These are phyloP conservation scores for Oikopleura albicans DNA, from an alignment of 23 tunicate species.

Conservation along the genomic window DNA sequence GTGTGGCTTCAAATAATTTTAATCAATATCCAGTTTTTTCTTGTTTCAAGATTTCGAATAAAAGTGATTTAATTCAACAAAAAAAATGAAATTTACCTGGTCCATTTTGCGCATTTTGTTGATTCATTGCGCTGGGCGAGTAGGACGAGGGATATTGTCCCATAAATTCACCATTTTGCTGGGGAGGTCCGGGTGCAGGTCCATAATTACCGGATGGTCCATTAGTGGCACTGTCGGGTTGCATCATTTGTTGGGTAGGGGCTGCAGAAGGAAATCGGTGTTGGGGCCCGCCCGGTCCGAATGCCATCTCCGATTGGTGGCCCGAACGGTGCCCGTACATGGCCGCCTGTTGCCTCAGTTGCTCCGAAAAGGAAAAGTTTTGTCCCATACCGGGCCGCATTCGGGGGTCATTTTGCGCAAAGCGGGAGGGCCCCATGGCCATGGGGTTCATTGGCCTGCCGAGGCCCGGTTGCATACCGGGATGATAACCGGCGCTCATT, in stretches of 20 bases:
- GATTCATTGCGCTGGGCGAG: background rate
- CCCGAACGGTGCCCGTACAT: background rate
- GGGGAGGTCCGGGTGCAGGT: slow-evolving; percentile 1
- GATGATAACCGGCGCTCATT: background rate
- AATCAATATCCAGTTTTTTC: too few species aligned
- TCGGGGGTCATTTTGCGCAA: background rate
- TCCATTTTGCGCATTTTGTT: background rate
- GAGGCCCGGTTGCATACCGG: background rate
- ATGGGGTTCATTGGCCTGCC: background rate
- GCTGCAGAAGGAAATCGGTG: background rate
- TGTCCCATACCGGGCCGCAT: background rate
- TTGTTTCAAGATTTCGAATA: too few species aligned
- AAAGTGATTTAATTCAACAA: too few species aligned
- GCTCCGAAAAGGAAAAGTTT: background rate
- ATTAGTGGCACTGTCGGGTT: background rate
- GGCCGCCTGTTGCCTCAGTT: background rate
- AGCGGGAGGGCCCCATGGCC: background rate
- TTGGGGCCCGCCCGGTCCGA: background rate
- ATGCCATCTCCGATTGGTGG: background rate
- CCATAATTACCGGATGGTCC: background rate
- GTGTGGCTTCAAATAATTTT: too few species aligned
- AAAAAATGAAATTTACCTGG: too few species aligned
- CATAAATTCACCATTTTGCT: background rate
- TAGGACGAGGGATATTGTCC: background rate
- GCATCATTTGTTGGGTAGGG: background rate